A percentile compares a stretch with the other conserved stretches of the same genome.
Conservation (phyloP, 2,888 invertebrate genomes). For the Drosophila sordidula region DNA sequence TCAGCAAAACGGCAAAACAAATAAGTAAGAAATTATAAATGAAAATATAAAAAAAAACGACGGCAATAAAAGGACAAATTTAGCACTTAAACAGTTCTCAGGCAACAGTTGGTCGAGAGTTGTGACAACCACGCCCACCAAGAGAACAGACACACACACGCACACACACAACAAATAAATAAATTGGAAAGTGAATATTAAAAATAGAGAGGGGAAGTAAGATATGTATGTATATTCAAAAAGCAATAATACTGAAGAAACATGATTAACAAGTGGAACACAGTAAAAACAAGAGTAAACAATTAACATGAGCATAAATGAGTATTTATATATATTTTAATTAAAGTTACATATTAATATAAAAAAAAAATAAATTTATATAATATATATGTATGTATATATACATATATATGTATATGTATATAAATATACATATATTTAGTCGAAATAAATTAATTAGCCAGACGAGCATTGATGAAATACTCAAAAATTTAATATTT, state of each 20-base stretch:
- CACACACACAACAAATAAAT: constrained; percentile 24
- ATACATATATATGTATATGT: constrained; percentile 38
- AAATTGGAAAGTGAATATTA: constrained; percentile 23
- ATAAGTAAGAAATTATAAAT: background rate
- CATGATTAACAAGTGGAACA: constrained; percentile 64
- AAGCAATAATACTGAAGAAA: constrained; percentile 80
- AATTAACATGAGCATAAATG: constrained; percentile 61
- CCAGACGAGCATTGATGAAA: constrained; percentile 35
- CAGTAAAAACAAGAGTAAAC: constrained; percentile 39
- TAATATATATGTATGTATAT: constrained; percentile 54
- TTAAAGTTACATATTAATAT: constrained; percentile 64
- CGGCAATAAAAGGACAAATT: constrained; percentile 62
- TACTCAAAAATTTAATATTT: constrained; percentile 73
- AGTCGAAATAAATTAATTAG: constrained; percentile 72
- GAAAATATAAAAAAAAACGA: constrained; percentile 33
- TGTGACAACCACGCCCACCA: constrained; percentile 15
- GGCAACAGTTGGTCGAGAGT: background rate
- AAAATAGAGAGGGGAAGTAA: constrained; percentile 2
- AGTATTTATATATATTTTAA: constrained; percentile 76
- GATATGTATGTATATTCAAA: constrained; percentile 76
- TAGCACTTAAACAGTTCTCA: constrained; percentile 29
- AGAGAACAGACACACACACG: constrained; percentile 27
- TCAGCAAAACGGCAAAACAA: constrained; percentile 56
- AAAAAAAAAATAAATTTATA: constrained; percentile 27
- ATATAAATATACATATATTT: constrained; percentile 50